Evolutionary conservation across 1,140 invertebrate genomes (phyloP), one percentile per base, ranked within the genome.

Genomic region (Trinorchestia longiramus): DNA sequence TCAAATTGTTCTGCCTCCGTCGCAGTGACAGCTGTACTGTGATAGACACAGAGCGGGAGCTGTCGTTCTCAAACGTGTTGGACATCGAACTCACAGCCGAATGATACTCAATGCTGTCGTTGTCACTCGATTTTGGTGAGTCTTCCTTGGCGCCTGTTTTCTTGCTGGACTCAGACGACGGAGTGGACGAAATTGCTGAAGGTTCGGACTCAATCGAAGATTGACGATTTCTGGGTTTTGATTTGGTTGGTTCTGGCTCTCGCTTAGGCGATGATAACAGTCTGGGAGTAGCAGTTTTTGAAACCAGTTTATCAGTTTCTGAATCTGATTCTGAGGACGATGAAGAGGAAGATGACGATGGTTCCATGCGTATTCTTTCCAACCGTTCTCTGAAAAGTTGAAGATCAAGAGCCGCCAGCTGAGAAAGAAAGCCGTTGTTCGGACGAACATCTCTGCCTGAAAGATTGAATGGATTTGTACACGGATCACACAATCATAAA

Each of bases 381-480:
- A 96, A 42, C 36, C 96, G 96, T 41, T 96, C 96, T 87, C 96
- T 77, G 43, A 97, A 96, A 40, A 97, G 96, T 47, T 97, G 97
- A 43, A 97, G 98, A 97, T 98, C 98, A 43, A 98, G 97, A 95
- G 98, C 97, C 57, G 98, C 98, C 91, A 99, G 97, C 97, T 99
- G 98, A 92, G 98, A 98, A 94, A 99, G 97, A 97, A 99, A 99
- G 90, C 98, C 98, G 97, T 98, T 97, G 97, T 99, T 99, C 77
- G 98, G 98, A 96, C 98, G 98, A 96, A 99, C 98, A 45, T 97
- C 96, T 77, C 97, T 96, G 77, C 77, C 96, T 96, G 90, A 44
- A 57, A 96, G 88, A 44, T 15, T 28, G 62, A 42, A 90, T 42
- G 43, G 15, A 42, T 90, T 90, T 42, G 41, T 0, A 0, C 36